Base-by-base conservation (phyloP, 2,113 vertebrate species). In the Misgurnus anguillicaudatus region DNA sequence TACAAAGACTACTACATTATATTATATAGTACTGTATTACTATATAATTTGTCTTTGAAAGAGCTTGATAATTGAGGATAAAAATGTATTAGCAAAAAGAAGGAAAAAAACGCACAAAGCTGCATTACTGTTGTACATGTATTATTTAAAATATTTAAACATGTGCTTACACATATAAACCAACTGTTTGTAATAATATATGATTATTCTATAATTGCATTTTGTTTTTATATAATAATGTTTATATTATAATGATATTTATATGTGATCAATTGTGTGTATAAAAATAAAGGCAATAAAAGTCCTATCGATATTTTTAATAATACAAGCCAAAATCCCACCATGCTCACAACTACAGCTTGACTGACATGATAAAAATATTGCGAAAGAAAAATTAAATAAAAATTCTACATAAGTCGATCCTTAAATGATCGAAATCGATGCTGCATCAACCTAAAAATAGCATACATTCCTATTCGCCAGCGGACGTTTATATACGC, bases 181-280 rank as follows among this genome's bases (percentile, higher is more conserved):
- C 36, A 57, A 17, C 6, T 38, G n/a, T 55, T 53, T 21, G 51
- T 45, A 88, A 89, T 90, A 89, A 89, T 87, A 71, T 0, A 17
- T 55, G 9, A 11, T 47, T 79, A 80, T 81, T 8, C 42, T 13
- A 39, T 4, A 63, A 45, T 82, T 69, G 0, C 53, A 14, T 9
- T 57, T 19, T 72, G 69, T 42, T 53, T 14, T 72, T 72, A 58
- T 72, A 72, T 58, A 72, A 72, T 72, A 72, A 21, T 42, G 9
- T 7, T 41, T 72, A 72, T 71, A 57, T 71, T 57, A 53, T 58
- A 41, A 57, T n/a, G 31, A 39, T n/a, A 58, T 58, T 41, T 58
- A 57, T 72, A 58, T 72, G 38, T 70, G 24, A 39, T 39, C 9
- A n/a, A 5, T 55, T 55, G 68, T 42, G 69, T 72, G 69, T 42